Percentiles rank a stretch among this genome's conserved stretches.
Conservation (phyloP, 2,113 vertebrate genomes). For the Pollimyrus isidori region DNA sequence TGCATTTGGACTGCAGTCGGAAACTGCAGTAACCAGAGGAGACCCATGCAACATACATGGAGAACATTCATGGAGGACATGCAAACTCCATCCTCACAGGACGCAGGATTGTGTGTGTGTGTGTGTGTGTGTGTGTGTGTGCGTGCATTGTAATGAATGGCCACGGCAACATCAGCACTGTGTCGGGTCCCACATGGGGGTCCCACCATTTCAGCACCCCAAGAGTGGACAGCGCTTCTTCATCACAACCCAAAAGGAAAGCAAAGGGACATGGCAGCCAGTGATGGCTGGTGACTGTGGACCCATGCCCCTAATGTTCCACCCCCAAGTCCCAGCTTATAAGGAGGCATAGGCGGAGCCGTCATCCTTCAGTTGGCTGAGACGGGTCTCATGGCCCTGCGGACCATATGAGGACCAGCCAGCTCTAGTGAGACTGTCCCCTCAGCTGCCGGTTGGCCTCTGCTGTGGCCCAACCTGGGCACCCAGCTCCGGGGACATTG, state of each 20-base stretch:
- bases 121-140: background rate
- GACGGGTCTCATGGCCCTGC: background rate
- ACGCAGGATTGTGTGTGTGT: background rate
- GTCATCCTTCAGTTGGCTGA: background rate
- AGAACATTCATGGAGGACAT: background rate
- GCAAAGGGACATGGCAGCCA: background rate
- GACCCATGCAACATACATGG: background rate
- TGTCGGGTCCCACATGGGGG: background rate
- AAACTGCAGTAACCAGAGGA: background rate
- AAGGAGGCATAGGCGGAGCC: background rate
- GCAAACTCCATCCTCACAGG: background rate
- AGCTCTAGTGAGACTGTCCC: background rate
- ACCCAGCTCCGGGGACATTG: background rate
- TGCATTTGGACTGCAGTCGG: background rate
- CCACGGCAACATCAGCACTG: background rate
- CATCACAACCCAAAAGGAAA: background rate
- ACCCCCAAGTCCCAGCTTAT: background rate
- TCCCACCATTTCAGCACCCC: background rate
- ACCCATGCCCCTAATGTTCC: background rate
- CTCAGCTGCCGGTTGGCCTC: background rate
- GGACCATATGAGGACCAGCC: background rate
- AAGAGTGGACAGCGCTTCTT: background rate
- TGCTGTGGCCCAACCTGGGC: too few species aligned
- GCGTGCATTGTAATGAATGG: background rate
- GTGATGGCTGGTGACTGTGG: background rate